These are phyloP conservation scores for Allophyes oxyacanthae DNA, from an alignment of 2,888 invertebrate genomes.

Conservation along the genomic window DNA sequence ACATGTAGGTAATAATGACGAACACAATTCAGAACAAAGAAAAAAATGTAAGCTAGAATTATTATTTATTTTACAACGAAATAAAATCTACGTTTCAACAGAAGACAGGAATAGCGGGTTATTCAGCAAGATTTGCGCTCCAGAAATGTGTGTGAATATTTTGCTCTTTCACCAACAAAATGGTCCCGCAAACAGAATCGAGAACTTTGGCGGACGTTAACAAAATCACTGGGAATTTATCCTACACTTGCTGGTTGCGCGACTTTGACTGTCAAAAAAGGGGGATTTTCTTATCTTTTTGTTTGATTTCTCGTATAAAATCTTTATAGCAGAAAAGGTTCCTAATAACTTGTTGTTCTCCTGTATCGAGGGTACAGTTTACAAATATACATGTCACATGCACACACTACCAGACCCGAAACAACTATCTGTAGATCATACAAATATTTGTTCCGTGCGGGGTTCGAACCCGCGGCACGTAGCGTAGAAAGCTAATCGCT, in stretches of 20 bases:
- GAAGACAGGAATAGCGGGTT: constrained; percentile 39
- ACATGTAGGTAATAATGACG: no score
- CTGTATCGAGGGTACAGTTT: no score
- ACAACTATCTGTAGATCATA: no score
- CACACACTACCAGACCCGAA: no score
- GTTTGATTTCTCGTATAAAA: constrained; percentile 10
- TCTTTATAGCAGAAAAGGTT: no score
- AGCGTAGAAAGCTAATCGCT: no score
- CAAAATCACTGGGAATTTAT: constrained; percentile 45
- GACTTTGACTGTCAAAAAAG: constrained; percentile 33
- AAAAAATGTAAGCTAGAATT: constrained; percentile 34
- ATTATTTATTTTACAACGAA: constrained; percentile 44
- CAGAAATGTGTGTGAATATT: constrained; percentile 46
- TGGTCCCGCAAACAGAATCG: constrained; percentile 38
- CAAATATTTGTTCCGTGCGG: no score
- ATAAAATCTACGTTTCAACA: constrained; percentile 42
- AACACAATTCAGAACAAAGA: constrained; percentile 14
- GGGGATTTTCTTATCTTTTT: constrained; percentile 22
- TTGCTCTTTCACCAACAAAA: constrained; percentile 38
- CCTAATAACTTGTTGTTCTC: no score
- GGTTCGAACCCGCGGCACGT: no score
- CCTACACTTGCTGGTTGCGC: constrained; percentile 21
- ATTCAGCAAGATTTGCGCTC: constrained; percentile 41
- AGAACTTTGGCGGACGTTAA: constrained; percentile 47
- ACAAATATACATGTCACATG: no score